A percentile compares a stretch with the other conserved stretches of the same genome.
Evolutionary conservation across 53 echinoderm and acorn worm genomes (phyloP).

Genomic region (Pentamera pediparva): DNA sequence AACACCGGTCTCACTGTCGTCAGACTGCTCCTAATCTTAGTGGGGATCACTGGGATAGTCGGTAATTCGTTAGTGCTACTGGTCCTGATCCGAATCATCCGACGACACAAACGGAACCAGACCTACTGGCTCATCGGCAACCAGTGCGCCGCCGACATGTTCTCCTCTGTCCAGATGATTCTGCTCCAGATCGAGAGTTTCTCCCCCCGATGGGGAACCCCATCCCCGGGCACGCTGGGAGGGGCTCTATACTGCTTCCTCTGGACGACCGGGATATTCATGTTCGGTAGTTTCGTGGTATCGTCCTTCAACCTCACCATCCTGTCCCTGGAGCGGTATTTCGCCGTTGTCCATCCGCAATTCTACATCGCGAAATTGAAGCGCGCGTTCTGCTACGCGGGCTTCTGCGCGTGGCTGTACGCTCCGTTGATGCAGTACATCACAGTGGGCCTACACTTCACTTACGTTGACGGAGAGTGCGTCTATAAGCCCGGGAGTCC

Average conservation of each 20-base stretch:
- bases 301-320: constrained; percentile 73
- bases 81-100: constrained; percentile 36
- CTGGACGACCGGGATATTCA: constrained; percentile 68
- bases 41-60: constrained; percentile 50
- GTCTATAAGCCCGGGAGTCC: constrained; percentile 30
- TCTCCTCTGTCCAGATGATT: constrained; percentile 53
- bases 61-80: constrained; percentile 64
- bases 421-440: constrained; percentile 62
- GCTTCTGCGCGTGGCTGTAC: constrained; percentile 53
- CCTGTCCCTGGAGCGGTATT: constrained; percentile 71
- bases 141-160: constrained; percentile 63
- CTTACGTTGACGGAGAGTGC: constrained; percentile 33
- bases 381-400: constrained; percentile 43
- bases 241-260: constrained; percentile 67
- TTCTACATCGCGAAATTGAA: constrained; percentile 37
- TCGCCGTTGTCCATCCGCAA: constrained; percentile 63
- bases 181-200: constrained; percentile 36
- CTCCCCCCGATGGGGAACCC: constrained; percentile 29
- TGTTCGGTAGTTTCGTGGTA: constrained; percentile 69
- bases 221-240: neutral
- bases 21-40: neutral
- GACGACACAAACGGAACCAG: constrained; percentile 48
- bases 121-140: constrained; percentile 69
- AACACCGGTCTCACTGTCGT: neutral
- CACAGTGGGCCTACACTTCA: constrained; percentile 52